Evolutionary conservation across 2,797 vertebrate species (phyloP).

Genomic region (Cossypha niveicapilla): DNA sequence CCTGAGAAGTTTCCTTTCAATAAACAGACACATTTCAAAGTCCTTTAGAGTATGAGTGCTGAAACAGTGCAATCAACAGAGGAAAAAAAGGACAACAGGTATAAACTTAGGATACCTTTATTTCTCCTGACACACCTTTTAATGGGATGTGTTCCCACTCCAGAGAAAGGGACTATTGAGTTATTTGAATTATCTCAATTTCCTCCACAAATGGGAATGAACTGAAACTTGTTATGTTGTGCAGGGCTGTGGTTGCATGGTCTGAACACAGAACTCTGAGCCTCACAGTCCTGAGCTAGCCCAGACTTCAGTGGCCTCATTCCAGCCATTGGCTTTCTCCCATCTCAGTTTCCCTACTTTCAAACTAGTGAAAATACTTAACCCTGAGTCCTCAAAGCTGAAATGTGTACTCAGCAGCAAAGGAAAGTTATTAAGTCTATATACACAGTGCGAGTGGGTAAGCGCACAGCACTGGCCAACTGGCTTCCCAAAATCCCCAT

Average conservation of each 20-base stretch:
- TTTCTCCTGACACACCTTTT: neutral
- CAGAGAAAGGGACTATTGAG: neutral
- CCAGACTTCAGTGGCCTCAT: neutral
- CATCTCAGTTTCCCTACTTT: neutral
- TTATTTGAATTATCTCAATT: neutral
- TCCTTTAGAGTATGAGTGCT: neutral
- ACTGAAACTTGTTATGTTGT: neutral
- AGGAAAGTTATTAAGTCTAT: neutral
- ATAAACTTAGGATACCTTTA: neutral
- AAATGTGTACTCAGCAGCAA: neutral
- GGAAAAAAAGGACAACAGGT: neutral
- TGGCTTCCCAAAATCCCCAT: neutral
- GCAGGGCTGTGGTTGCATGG: neutral
- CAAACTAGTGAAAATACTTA: neutral
- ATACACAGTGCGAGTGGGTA: neutral
- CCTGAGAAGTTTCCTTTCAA: slow-evolving; percentile 22
- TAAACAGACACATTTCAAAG: neutral
- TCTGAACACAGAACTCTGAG: neutral
- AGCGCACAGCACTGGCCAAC: neutral
- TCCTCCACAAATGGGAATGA: neutral
- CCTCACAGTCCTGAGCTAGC: neutral
- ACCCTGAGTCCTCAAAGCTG: neutral
- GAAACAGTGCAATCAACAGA: neutral
- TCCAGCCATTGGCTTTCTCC: neutral
- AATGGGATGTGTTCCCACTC: neutral